Evolutionary conservation across 1,140 invertebrate genomes (phyloP).

Genomic region (Megalopta genalis): DNA sequence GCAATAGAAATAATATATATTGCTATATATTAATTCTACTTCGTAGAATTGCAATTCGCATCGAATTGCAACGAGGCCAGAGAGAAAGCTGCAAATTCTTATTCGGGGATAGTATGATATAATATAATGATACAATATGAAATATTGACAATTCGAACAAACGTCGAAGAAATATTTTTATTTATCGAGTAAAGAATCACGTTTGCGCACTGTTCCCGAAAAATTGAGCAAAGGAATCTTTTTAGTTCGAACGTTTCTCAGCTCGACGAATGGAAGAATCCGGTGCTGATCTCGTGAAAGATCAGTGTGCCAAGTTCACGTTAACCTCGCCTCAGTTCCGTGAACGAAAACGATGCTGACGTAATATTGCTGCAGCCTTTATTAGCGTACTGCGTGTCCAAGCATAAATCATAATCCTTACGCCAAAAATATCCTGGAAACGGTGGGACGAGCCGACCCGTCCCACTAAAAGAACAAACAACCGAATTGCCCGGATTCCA

Average conservation of each 20-base stretch:
- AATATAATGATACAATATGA: no score
- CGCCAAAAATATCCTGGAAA: constrained; percentile 38
- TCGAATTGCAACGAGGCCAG: no score
- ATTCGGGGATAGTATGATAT: no score
- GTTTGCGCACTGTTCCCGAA: no score
- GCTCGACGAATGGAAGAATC: background rate
- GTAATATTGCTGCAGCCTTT: constrained; percentile 55
- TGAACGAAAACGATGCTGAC: constrained; percentile 19
- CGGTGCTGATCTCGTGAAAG: background rate
- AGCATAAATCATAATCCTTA: constrained; percentile 72
- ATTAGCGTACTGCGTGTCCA: constrained; percentile 74
- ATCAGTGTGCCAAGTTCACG: background rate
- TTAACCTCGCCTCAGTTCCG: background rate
- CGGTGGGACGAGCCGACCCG: constrained; percentile 32
- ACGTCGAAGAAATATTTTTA: no score
- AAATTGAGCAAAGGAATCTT: background rate
- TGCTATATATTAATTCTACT: no score
- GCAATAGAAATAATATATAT: no score
- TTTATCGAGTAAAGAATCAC: no score
- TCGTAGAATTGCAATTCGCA: no score
- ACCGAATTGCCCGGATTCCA: constrained; percentile 37
- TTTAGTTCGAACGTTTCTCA: background rate
- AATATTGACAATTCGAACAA: no score
- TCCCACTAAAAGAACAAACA: constrained; percentile 60
- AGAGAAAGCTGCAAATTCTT: no score